Evolutionary conservation across 2,113 vertebrate species (phyloP).

Genomic region (Urocolius indicus): DNA sequence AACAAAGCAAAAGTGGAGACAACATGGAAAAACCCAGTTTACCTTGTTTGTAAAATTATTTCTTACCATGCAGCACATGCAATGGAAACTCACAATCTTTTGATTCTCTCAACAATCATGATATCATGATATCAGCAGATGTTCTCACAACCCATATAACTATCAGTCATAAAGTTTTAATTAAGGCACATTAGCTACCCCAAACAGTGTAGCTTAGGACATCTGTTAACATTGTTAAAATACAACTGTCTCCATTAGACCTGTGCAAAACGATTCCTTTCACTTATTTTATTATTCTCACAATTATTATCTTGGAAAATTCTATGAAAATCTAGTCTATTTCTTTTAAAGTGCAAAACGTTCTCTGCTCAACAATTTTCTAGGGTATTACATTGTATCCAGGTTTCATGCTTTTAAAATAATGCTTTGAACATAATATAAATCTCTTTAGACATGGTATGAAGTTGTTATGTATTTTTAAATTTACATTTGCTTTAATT

Average conservation of each 20-base stretch:
- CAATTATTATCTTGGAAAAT: background rate
- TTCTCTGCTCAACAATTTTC: background rate
- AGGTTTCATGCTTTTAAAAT: background rate
- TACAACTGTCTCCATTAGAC: background rate
- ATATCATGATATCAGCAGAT: background rate
- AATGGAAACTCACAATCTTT: background rate
- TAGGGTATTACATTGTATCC: background rate
- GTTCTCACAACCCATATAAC: background rate
- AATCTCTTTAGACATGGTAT: background rate
- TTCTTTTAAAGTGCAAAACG: background rate
- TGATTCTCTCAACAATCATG: background rate
- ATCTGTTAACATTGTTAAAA: background rate
- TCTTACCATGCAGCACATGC: too few relatives aligned
- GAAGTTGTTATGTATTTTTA: background rate
- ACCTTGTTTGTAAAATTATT: background rate
- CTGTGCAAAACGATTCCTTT: background rate
- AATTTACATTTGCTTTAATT: constrained; percentile 22
- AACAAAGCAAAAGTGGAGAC: background rate
- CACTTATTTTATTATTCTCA: background rate
- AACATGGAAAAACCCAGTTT: background rate
- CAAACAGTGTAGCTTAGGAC: background rate
- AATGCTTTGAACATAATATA: background rate
- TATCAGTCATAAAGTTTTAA: background rate
- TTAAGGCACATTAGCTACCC: background rate
- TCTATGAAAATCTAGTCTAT: background rate